Evolutionary conservation across 2,113 vertebrate species (phyloP).

Genomic region (rabbit (Oryctolagus cuniculus)): DNA sequence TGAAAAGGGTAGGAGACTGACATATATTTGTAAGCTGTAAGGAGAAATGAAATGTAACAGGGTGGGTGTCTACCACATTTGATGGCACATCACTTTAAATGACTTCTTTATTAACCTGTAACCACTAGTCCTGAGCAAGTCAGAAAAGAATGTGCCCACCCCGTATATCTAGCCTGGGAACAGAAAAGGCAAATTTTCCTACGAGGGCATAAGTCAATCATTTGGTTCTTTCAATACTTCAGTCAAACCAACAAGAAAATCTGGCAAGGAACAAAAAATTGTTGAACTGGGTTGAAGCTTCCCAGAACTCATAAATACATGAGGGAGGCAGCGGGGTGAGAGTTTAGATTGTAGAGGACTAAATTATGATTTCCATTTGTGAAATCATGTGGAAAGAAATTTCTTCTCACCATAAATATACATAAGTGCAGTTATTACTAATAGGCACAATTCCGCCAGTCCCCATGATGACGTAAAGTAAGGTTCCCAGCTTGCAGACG

Average conservation of each 20-base stretch:
- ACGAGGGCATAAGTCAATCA: not conserved
- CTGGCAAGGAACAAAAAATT: constrained; percentile 56
- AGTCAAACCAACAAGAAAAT: constrained; percentile 63
- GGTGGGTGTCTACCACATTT: constrained; percentile 35
- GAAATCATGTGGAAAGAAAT: constrained; percentile 43
- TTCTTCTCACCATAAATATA: constrained; percentile 26
- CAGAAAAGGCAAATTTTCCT: not conserved
- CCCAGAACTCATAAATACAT: constrained; percentile 57
- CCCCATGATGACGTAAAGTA: not conserved
- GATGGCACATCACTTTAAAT: constrained; percentile 19
- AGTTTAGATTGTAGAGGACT: constrained; percentile 35
- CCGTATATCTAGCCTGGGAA: constrained; percentile 12
- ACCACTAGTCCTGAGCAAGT: not conserved
- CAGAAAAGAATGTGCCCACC: not conserved
- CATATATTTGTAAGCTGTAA: constrained; percentile 45
- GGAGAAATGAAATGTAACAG: constrained; percentile 38
- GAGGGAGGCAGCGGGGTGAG: not conserved
- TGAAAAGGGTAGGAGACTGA: constrained; percentile 40
- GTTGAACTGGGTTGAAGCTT: constrained; percentile 58
- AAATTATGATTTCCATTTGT: constrained; percentile 36
- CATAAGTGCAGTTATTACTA: not conserved
- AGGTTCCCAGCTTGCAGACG: not conserved
- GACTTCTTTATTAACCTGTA: constrained; percentile 49
- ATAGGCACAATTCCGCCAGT: not conserved
- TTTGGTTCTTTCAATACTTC: constrained; percentile 40